phyloP scores from a whole-genome alignment of 2,797 vertebrate genomes.

The Helarctos malayanus region DNA sequence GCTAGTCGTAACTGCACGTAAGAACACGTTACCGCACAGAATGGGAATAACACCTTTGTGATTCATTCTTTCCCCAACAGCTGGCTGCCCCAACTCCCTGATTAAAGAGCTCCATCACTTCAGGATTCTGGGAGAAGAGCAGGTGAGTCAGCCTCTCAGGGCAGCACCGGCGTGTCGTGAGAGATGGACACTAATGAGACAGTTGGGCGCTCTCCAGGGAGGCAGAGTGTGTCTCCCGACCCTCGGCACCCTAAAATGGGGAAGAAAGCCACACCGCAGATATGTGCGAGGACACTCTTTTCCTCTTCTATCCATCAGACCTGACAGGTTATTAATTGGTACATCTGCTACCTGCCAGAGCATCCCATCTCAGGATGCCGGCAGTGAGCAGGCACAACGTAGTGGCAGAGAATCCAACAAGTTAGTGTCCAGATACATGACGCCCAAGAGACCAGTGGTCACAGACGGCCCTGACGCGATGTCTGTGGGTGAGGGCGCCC shows the following conservation, averaged over 20 bases:
- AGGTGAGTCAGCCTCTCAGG: slow-evolving; percentile 91
- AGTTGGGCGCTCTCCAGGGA: slow-evolving; percentile 80
- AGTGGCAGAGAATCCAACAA: slow-evolving; percentile 75
- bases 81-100: slow-evolving; percentile 94
- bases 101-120: slow-evolving; percentile 97
- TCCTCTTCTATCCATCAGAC: slow-evolving; percentile 85
- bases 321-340: slow-evolving; percentile 89
- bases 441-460: not conserved
- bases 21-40: rapidly evolving
- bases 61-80: slow-evolving; percentile 88
- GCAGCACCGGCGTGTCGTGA: slow-evolving; percentile 56
- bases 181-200: slow-evolving; percentile 87
- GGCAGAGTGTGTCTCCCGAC: slow-evolving; percentile 79
- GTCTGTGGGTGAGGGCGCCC: not conserved
- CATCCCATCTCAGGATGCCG: slow-evolving; percentile 66
- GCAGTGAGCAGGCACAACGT: slow-evolving; percentile 71
- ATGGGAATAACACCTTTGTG: not conserved
- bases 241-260: slow-evolving; percentile 72
- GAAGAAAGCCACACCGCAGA: slow-evolving; percentile 33
- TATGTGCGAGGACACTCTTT: slow-evolving; percentile 65
- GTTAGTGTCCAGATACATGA: not conserved
- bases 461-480: not conserved
- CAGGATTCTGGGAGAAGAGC: slow-evolving; percentile 94
- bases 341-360: slow-evolving; percentile 88
- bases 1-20: not conserved